These are phyloP conservation scores for Aphaenogaster floridana DNA, from an alignment of 1,140 invertebrate species.

Conservation along the genomic window DNA sequence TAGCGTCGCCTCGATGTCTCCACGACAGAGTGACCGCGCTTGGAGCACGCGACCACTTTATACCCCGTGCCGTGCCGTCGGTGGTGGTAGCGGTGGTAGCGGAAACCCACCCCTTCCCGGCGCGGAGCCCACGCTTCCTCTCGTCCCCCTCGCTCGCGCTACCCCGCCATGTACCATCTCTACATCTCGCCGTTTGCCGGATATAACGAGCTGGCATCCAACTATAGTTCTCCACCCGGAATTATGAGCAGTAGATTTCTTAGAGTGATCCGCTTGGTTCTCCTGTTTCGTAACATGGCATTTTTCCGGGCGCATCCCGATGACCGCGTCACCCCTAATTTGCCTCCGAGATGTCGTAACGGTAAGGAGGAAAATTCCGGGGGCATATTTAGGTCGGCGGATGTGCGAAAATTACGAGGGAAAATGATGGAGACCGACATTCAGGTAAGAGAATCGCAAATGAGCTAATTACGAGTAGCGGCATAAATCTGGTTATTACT, in stretches of 20 bases:
- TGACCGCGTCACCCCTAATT: not conserved
- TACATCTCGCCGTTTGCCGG: not conserved
- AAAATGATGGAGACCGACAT: not conserved
- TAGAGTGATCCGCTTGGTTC: not conserved
- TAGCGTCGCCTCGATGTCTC: conserved; percentile 70
- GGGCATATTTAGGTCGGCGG: conserved; percentile 6
- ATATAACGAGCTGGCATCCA: not conserved
- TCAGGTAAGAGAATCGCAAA: not conserved
- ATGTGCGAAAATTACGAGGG: conserved; percentile 6
- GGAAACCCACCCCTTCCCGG: conserved; percentile 40
- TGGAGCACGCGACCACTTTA: conserved; percentile 85
- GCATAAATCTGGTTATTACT: not conserved
- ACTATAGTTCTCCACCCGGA: not conserved
- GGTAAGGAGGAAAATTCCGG: not conserved
- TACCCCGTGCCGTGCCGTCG: conserved; percentile 77
- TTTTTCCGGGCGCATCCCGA: not conserved
- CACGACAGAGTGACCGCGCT: conserved; percentile 83
- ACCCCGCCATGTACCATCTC: not conserved
- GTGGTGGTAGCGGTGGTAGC: conserved; percentile 68
- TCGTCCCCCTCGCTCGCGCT: not conserved
- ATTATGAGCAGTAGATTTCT: not conserved
- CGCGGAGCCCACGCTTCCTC: not conserved
- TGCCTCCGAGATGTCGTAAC: not conserved
- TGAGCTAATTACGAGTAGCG: conserved; percentile 6
- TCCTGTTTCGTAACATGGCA: not conserved